Conservation (phyloP, 1,140 invertebrate species). For the Dendroctonus ponderosae region DNA sequence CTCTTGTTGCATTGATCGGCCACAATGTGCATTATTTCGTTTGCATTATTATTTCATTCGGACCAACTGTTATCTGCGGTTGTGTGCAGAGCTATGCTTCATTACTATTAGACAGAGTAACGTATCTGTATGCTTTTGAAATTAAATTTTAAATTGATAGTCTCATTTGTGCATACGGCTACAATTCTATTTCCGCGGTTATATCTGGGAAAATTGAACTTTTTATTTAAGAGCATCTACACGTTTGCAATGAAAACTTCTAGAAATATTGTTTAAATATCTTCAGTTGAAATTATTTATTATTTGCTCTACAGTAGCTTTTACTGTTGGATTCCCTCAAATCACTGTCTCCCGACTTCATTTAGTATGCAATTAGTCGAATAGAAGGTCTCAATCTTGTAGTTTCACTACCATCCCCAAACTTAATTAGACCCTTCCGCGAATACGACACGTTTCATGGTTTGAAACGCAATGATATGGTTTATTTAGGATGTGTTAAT, state of each 20-base stretch:
- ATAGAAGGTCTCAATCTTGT: conserved; percentile 3
- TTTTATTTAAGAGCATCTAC: not conserved
- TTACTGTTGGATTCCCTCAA: not conserved
- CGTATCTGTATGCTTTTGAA: too few species aligned
- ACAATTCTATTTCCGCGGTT: not conserved
- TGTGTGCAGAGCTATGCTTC: too few species aligned
- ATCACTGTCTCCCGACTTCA: conserved; percentile 2
- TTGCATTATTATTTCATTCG: too few species aligned
- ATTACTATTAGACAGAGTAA: too few species aligned
- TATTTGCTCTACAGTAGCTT: not conserved
- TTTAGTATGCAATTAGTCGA: conserved; percentile 14
- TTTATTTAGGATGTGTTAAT: conserved; percentile 6
- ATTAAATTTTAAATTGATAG: too few species aligned
- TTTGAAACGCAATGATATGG: conserved; percentile 2
- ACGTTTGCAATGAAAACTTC: not conserved
- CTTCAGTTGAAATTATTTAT: not conserved
- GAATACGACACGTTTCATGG: conserved; percentile 8
- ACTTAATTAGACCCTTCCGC: conserved; percentile 8
- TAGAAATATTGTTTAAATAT: not conserved
- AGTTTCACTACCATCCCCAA: conserved; percentile 9
- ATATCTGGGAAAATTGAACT: not conserved
- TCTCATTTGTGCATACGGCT: not conserved
- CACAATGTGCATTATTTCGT: too few species aligned
- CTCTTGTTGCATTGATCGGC: too few species aligned
- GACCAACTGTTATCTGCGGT: too few species aligned